phyloP scores from a whole-genome alignment of 2,113 vertebrate species.

The Hippocampus barbouri region DNA sequence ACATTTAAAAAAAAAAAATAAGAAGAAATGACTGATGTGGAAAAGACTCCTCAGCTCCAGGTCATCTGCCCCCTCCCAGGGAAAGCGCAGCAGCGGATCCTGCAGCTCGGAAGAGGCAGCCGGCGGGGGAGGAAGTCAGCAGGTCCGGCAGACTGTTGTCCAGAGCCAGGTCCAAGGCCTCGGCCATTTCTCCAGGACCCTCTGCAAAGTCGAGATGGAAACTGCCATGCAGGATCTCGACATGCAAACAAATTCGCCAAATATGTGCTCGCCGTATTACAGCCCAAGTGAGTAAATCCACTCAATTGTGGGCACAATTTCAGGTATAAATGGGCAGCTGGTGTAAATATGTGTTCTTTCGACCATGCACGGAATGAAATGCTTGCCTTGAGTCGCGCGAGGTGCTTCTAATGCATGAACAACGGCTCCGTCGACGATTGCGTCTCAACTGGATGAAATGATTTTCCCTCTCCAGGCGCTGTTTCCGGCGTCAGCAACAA shows the following conservation, averaged over 20 bases:
- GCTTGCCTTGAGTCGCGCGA: no score
- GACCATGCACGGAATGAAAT: background rate
- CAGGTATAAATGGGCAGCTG: background rate
- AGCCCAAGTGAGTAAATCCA: conserved; percentile 57
- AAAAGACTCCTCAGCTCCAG: background rate
- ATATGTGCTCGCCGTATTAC: conserved; percentile 42
- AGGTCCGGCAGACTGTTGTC: conserved; percentile 37
- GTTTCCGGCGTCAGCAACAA: conserved; percentile 47
- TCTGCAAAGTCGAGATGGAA: conserved; percentile 45
- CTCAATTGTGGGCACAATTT: background rate
- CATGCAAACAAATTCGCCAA: conserved; percentile 42
- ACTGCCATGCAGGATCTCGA: conserved; percentile 41
- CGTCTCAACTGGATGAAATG: background rate
- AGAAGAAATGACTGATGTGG: background rate
- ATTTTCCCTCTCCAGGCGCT: conserved; percentile 39
- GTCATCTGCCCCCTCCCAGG: conserved; percentile 37
- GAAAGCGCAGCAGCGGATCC: conserved; percentile 57
- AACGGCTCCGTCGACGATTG: background rate
- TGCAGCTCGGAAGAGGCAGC: conserved; percentile 62
- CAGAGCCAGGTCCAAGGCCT: conserved; percentile 49
- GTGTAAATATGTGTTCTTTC: background rate
- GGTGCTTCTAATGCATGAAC: background rate
- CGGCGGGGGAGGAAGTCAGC: conserved; percentile 21
- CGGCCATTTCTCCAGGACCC: conserved; percentile 23
- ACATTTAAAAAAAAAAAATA: background rate